A percentile compares a stretch with the other conserved stretches of the same genome.
These are phyloP conservation scores for Drosophila helvetica DNA, from an alignment of 2,888 invertebrate genomes.

Conservation along the genomic window DNA sequence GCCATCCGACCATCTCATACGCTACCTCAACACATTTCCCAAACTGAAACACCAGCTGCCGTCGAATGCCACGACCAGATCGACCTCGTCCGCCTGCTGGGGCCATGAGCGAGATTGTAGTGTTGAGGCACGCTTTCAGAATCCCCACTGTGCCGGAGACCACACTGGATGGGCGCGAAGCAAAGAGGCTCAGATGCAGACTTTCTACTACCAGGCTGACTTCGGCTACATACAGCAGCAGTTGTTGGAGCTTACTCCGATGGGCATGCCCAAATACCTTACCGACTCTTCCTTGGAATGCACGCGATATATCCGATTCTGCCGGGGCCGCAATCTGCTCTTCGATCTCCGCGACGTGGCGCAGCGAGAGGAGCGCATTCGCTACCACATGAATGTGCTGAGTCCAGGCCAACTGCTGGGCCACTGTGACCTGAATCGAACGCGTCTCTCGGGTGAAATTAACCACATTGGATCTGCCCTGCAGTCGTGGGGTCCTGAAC, in stretches of 20 bases:
- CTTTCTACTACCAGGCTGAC: constrained; percentile 96
- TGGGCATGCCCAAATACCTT: constrained; percentile 88
- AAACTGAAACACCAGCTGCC: constrained; percentile 83
- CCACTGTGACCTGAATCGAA: constrained; percentile 86
- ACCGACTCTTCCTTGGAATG: constrained; percentile 95
- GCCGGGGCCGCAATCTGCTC: constrained; percentile 94
- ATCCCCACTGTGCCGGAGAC: constrained; percentile 91
- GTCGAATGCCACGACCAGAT: constrained; percentile 80
- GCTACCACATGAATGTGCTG: constrained; percentile 97
- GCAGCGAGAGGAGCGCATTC: constrained; percentile 89
- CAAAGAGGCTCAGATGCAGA: constrained; percentile 91
- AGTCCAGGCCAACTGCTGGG: constrained; percentile 92
- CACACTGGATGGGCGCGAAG: constrained; percentile 93
- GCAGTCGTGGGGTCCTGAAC: constrained; percentile 98
- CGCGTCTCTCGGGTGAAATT: constrained; percentile 88
- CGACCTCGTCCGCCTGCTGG: constrained; percentile 88
- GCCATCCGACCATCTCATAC: constrained; percentile 89
- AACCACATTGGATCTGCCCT: constrained; percentile 94
- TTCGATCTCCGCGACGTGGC: constrained; percentile 93
- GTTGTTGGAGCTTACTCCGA: constrained; percentile 86
- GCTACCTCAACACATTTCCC: constrained; percentile 90
- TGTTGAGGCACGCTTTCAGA: constrained; percentile 87
- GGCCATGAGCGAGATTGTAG: constrained; percentile 91
- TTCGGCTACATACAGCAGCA: constrained; percentile 93
- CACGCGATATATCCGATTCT: constrained; percentile 94